Evolutionary conservation across 2,113 vertebrate species (phyloP), one percentile per base, ranked within the genome.

Genomic region (Corythornis cristatus): DNA sequence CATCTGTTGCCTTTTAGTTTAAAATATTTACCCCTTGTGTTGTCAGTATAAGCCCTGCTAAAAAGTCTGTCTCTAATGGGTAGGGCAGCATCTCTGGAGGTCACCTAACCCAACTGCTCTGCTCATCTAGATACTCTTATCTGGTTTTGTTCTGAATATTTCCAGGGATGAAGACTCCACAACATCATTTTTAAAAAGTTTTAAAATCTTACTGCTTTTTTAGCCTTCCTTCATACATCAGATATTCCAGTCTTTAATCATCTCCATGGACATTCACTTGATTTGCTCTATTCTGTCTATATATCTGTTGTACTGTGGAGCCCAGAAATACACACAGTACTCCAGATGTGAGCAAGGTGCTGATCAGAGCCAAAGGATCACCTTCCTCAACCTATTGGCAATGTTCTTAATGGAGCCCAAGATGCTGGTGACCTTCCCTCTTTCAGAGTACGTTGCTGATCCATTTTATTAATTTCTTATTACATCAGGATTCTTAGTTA

Each of bases 251-350:
- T 56, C 33, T 45, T 60, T 68, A 28, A 17, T 25, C 4, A 35
- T 45, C 17, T 50, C 23, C 21, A 15, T 28, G 21, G 21, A 11
- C 11, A 6, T 64, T 73, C 20, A 14, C 29, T 40, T 16, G 22
- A 20, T 67, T 79, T 54, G 4, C 11, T 57, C 21, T 40, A 21
- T 48, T 66, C 23, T 26, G 5, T 60, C 31, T 0, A 0, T 54
- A 9, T 37, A 3, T 62, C 20, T 74, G 8, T 37, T 51, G 7
- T 37, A 56, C 48, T 6, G 2, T 11, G 7, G 22, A 45, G 5
- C 42, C 53, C 48, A 64, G 21, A 75, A 58, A 9, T 18, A 18
- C 15, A 60, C 5, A 9, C 19, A 23, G 7, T 65, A 22, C 28
- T 77, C 10, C 33, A 53, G 12, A 54, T 20, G 11, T 58, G 53